Evolutionary conservation across 2,113 vertebrate genomes (phyloP).

Genomic region (Tonatia bakeri): DNA sequence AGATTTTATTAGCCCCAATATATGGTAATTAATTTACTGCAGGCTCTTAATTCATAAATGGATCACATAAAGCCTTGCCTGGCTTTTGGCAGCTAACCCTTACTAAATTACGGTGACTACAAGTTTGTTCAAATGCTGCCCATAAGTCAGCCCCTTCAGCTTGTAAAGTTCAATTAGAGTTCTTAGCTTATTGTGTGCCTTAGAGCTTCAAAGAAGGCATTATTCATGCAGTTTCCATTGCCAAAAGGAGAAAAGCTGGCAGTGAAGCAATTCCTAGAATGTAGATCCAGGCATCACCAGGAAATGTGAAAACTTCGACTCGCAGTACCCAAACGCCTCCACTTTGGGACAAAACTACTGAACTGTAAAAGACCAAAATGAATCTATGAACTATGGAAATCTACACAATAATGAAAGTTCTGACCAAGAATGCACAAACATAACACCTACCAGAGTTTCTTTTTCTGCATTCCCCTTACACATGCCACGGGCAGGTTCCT

Average conservation of each 20-base stretch:
- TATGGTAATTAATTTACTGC: slow-evolving; percentile 75
- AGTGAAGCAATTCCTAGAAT: slow-evolving; percentile 74
- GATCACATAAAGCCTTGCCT: slow-evolving; percentile 73
- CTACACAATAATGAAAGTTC: not conserved
- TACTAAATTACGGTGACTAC: slow-evolving; percentile 67
- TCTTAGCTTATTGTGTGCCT: slow-evolving; percentile 74
- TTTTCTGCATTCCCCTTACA: not conserved
- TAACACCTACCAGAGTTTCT: not conserved
- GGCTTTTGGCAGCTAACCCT: slow-evolving; percentile 67
- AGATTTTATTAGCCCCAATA: slow-evolving; percentile 71
- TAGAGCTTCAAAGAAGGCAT: slow-evolving; percentile 79
- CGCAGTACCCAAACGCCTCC: not conserved
- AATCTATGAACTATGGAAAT: not conserved
- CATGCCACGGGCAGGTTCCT: not conserved
- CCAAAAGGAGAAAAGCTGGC: slow-evolving; percentile 74
- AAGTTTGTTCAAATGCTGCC: slow-evolving; percentile 77
- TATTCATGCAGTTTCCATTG: slow-evolving; percentile 77
- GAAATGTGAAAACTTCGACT: slow-evolving; percentile 29
- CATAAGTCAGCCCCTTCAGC: slow-evolving; percentile 74
- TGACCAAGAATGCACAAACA: not conserved
- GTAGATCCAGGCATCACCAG: slow-evolving; percentile 67
- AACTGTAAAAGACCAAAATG: not conserved
- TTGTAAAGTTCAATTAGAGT: slow-evolving; percentile 76
- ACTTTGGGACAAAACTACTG: not conserved
- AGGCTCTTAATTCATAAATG: slow-evolving; percentile 77